A percentile compares a stretch with the other conserved stretches of the same genome.
Conservation (phyloP, 2,888 invertebrate genomes). For the Xestia sexstrigata region DNA sequence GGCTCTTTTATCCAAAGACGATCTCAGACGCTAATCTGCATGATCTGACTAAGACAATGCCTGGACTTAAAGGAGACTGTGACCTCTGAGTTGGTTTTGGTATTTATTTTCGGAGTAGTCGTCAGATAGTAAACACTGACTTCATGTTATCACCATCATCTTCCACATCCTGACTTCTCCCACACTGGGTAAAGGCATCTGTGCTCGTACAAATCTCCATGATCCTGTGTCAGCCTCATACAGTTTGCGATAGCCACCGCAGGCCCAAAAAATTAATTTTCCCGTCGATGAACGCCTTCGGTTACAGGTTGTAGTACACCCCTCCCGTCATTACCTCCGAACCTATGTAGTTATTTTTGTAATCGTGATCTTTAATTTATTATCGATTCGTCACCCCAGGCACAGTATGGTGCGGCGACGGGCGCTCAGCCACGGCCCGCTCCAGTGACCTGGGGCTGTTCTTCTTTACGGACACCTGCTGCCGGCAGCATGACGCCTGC, state of each 20-base stretch:
- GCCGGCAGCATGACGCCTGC: conserved; percentile 93
- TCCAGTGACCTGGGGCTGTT: conserved; percentile 92
- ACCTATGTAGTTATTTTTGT: background rate
- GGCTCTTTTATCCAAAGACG: background rate
- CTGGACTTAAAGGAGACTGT: background rate
- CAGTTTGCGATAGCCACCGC: background rate
- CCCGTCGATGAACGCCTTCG: background rate
- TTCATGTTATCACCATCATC: background rate
- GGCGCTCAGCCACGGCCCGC: conserved; percentile 90
- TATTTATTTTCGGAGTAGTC: background rate
- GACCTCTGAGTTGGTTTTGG: background rate
- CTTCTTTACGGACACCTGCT: conserved; percentile 92
- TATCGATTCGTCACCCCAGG: conserved; percentile 83
- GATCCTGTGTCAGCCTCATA: background rate
- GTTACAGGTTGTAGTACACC: too few relatives aligned
- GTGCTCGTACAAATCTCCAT: background rate
- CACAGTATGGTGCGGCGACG: conserved; percentile 94
- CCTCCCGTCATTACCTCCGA: background rate
- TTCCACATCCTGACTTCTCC: background rate
- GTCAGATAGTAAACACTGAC: background rate
- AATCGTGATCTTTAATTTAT: background rate
- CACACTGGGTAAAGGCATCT: background rate
- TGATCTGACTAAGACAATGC: background rate
- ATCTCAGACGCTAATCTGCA: background rate
- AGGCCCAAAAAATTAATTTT: background rate